phyloP scores from a whole-genome alignment of 2,888 invertebrate genomes.

The Netelia fuscicornis region DNA sequence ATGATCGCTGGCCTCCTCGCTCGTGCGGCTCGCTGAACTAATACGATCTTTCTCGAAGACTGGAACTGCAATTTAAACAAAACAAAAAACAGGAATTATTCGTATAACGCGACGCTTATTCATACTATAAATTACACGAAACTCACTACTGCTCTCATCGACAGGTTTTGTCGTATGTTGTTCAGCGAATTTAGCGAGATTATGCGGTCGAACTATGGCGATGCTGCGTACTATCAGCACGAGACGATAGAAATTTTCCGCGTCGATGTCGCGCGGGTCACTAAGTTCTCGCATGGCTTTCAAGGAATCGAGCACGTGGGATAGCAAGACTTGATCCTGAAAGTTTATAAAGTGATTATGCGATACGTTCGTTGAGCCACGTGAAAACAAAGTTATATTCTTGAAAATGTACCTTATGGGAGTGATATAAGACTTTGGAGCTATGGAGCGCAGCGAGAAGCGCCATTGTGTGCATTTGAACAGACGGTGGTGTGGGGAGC shows the following conservation, averaged over 20 bases:
- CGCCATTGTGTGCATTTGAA: slow-evolving; percentile 93
- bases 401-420: slow-evolving; percentile 89
- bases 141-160: slow-evolving; percentile 81
- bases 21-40: slow-evolving; percentile 47
- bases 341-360: slow-evolving; percentile 53
- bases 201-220: slow-evolving; percentile 93
- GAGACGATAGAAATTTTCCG: slow-evolving; percentile 95
- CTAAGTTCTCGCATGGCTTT: slow-evolving; percentile 87
- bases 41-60: slow-evolving; percentile 80
- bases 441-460: slow-evolving; percentile 93
- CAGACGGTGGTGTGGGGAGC: slow-evolving; percentile 89
- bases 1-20: slow-evolving; percentile 84
- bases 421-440: slow-evolving; percentile 91
- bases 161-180: slow-evolving; percentile 86
- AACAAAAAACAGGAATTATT: slow-evolving; percentile 30
- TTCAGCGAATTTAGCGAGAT: slow-evolving; percentile 90
- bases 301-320: slow-evolving; percentile 90
- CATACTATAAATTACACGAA: slow-evolving; percentile 5
- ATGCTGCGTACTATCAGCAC: slow-evolving; percentile 94
- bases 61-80: slow-evolving; percentile 73
- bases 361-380: neutral
- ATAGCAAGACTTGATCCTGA: slow-evolving; percentile 93
- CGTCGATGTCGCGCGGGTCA: slow-evolving; percentile 91
- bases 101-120: slow-evolving; percentile 5
- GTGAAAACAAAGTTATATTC: neutral